Percentiles rank a stretch among this genome's conserved stretches.
These are phyloP conservation scores for Adela reaumurella DNA, from an alignment of 2,888 invertebrate genomes.

Conservation along the genomic window DNA sequence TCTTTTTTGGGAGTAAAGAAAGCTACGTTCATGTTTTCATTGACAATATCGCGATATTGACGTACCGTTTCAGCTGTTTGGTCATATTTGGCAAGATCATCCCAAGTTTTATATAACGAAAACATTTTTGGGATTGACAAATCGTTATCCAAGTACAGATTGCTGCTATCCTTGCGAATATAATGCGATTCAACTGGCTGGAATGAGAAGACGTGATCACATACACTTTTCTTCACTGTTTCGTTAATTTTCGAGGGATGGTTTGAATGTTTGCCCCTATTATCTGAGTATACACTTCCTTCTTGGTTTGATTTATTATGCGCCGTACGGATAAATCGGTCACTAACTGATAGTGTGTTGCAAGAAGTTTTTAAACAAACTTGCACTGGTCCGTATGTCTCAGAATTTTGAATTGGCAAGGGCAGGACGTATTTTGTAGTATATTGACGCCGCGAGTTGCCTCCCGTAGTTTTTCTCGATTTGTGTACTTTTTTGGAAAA, in stretches of 20 bases:
- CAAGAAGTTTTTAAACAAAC: slow-evolving; percentile 8
- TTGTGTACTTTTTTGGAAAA: too few relatives aligned
- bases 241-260: slow-evolving; percentile 5
- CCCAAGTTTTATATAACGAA: too few relatives aligned
- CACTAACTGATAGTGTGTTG: slow-evolving; percentile 7
- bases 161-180: slow-evolving; percentile 9
- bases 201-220: neutral
- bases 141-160: slow-evolving; percentile 9
- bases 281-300: slow-evolving; percentile 5
- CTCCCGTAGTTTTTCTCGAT: too few relatives aligned
- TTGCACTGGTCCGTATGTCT: neutral
- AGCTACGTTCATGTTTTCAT: too few relatives aligned
- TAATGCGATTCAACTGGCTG: slow-evolving; percentile 7
- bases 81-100: too few relatives aligned
- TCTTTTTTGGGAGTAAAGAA: too few relatives aligned
- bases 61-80: too few relatives aligned
- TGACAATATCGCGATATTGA: too few relatives aligned
- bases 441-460: slow-evolving; percentile 5
- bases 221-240: neutral
- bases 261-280: slow-evolving; percentile 10
- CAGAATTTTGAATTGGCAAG: neutral
- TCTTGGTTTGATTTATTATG: slow-evolving; percentile 6
- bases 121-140: too few relatives aligned
- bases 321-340: slow-evolving; percentile 9
- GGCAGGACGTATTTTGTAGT: slow-evolving; percentile 7